Evolutionary conservation across 2,797 vertebrate genomes (phyloP).

Genomic region (Myotis myotis): DNA sequence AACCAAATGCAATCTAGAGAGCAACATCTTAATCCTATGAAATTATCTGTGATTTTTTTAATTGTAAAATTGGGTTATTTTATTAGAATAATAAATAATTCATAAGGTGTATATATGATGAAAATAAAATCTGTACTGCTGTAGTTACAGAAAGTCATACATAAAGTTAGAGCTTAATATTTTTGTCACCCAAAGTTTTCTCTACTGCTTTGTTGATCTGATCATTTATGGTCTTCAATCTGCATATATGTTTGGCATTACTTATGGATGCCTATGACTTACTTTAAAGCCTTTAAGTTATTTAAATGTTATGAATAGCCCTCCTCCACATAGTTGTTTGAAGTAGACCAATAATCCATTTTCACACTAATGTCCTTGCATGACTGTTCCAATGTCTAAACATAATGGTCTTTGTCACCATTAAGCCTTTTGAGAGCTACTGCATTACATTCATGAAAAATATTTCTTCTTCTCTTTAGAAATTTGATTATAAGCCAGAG

Average conservation of each 20-base stretch:
- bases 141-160: conserved; percentile 56
- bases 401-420: background rate
- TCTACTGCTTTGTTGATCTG: conserved; percentile 38
- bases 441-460: conserved; percentile 36
- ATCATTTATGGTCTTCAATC: conserved; percentile 56
- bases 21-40: conserved; percentile 71
- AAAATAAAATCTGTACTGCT: conserved; percentile 68
- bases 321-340: conserved; percentile 29
- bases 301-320: background rate
- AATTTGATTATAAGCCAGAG: conserved; percentile 16
- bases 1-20: conserved; percentile 81
- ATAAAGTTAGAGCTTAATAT: conserved; percentile 61
- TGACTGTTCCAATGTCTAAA: conserved; percentile 45
- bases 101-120: conserved; percentile 72
- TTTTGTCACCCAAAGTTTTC: background rate
- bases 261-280: conserved; percentile 44
- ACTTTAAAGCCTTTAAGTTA: background rate
- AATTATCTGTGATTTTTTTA: conserved; percentile 81
- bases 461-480: background rate
- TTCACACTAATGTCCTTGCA: conserved; percentile 11
- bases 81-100: conserved; percentile 82
- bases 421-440: conserved; percentile 50
- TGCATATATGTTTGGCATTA: conserved; percentile 34
- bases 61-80: conserved; percentile 80
- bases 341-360: conserved; percentile 38